Conservation (phyloP, 2,113 vertebrate genomes). For the Isurus oxyrinchus region DNA sequence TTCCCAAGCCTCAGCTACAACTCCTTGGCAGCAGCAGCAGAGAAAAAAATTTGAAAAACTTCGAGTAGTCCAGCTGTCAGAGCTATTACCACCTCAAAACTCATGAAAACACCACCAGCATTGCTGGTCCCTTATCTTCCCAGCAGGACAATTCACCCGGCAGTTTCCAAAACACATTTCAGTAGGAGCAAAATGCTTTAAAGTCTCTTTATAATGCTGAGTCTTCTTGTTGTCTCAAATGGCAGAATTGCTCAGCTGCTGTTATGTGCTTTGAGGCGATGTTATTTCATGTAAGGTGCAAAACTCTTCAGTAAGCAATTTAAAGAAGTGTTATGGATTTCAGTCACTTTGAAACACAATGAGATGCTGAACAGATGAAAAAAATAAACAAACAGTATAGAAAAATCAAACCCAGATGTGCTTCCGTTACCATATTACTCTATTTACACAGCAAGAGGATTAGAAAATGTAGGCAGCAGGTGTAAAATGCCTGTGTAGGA, state of each 20-base stretch:
- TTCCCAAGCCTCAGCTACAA: neutral
- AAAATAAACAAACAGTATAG: neutral
- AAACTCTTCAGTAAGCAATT: neutral
- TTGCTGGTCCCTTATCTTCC: neutral
- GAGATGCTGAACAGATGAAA: neutral
- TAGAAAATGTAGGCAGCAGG: neutral
- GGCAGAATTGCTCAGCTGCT: neutral
- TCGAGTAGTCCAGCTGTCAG: neutral
- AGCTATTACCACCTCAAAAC: neutral
- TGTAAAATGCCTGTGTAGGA: neutral
- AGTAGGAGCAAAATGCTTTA: neutral
- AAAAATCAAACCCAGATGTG: slow-evolving; percentile 15
- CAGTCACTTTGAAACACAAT: neutral
- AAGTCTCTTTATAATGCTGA: neutral
- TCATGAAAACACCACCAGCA: neutral
- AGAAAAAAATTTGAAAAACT: neutral
- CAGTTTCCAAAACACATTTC: neutral
- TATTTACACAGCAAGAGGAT: neutral
- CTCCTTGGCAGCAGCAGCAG: neutral
- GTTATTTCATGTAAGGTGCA: neutral
- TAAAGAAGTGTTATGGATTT: neutral
- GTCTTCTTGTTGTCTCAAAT: neutral
- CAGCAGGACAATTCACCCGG: neutral
- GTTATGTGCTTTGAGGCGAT: neutral
- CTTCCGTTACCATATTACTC: neutral